A percentile compares a stretch with the other conserved stretches of the same genome.
These are phyloP conservation scores for Noctua comes DNA, from an alignment of 2,888 invertebrate species.

Conservation along the genomic window DNA sequence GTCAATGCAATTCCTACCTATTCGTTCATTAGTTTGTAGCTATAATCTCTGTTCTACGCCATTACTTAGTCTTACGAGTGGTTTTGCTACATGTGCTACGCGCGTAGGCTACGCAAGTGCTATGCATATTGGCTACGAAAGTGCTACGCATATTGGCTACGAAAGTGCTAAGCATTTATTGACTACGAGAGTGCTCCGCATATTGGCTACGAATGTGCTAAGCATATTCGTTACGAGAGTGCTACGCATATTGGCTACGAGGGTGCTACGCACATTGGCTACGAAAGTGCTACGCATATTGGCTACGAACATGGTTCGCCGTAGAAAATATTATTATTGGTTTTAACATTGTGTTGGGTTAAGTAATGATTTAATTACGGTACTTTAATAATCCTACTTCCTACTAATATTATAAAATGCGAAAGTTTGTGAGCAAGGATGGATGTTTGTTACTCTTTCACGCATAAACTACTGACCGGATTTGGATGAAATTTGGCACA, in stretches of 20 bases:
- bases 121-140: neutral
- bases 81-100: constrained; percentile 24
- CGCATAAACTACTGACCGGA: too few species aligned
- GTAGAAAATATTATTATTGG: neutral
- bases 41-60: neutral
- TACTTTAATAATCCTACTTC: too few species aligned
- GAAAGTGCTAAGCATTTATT: too few species aligned
- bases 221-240: neutral
- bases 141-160: neutral
- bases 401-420: too few species aligned
- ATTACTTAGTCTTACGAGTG: constrained; percentile 9
- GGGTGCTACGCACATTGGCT: constrained; percentile 18
- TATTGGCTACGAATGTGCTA: neutral
- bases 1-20: neutral
- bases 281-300: neutral
- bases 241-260: too few species aligned
- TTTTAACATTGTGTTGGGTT: neutral
- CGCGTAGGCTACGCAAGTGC: neutral
- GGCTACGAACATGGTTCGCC: neutral
- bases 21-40: neutral
- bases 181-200: too few species aligned
- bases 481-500: too few species aligned
- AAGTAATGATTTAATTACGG: too few species aligned
- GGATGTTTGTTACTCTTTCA: too few species aligned
- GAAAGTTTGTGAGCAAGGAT: too few species aligned